Evolutionary conservation across 2,113 vertebrate genomes (phyloP).

Genomic region (Acanthisitta chloris): DNA sequence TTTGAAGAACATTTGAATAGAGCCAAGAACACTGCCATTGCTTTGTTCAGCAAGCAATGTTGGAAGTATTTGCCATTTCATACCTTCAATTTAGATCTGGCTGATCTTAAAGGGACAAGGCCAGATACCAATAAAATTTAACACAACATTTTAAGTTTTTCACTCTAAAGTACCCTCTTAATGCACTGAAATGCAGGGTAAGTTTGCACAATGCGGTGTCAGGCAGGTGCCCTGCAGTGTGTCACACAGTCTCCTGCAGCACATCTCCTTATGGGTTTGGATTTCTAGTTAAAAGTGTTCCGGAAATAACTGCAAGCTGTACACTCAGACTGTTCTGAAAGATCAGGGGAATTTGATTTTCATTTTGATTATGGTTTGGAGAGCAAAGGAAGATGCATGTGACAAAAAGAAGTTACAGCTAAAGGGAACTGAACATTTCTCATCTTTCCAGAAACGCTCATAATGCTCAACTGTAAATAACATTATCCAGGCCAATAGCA

Average conservation of each 20-base stretch:
- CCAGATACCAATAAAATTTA: neutral
- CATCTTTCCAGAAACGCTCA: neutral
- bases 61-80: neutral
- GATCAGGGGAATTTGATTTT: neutral
- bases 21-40: neutral
- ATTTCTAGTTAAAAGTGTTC: neutral
- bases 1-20: neutral
- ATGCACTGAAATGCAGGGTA: neutral
- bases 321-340: neutral
- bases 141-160: neutral
- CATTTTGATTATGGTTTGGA: neutral
- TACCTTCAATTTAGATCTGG: neutral
- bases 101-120: neutral
- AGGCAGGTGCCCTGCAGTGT: neutral
- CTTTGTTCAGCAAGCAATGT: neutral
- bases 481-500: neutral
- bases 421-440: neutral
- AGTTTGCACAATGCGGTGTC: neutral
- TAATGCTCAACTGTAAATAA: neutral
- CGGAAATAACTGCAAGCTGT: neutral
- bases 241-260: neutral
- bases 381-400: neutral
- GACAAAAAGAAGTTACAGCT: neutral
- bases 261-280: neutral
- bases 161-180: neutral